phyloP scores from a whole-genome alignment of 2,888 invertebrate genomes.

The Cabera pusaria region DNA sequence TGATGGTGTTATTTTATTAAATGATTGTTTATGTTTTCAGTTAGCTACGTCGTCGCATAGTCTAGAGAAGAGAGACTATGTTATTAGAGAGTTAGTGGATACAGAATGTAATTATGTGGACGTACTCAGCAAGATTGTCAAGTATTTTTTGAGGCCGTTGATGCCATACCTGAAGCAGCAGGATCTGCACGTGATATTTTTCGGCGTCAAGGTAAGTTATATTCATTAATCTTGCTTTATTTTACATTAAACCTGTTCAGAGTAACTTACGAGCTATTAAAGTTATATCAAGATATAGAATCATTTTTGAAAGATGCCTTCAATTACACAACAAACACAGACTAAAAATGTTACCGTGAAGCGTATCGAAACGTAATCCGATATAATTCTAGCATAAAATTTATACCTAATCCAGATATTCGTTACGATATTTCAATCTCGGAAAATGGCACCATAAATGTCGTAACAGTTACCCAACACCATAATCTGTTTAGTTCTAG shows the following conservation, averaged over 20 bases:
- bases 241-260: too few species aligned
- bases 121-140: conserved; percentile 92
- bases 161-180: conserved; percentile 87
- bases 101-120: conserved; percentile 99
- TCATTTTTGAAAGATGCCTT: too few species aligned
- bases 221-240: too few species aligned
- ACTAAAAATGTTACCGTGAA: too few species aligned
- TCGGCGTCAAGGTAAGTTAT: conserved; percentile 90
- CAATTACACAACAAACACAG: too few species aligned
- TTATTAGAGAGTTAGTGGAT: conserved; percentile 96
- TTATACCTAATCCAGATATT: conserved; percentile 15
- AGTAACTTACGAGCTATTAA: too few species aligned
- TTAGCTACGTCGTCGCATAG: conserved; percentile 82
- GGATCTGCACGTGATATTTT: conserved; percentile 92
- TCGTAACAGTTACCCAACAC: conserved; percentile 15
- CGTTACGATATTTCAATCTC: conserved; percentile 12
- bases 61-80: conserved; percentile 95
- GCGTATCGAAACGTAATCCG: too few species aligned
- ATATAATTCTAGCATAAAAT: conserved; percentile 6
- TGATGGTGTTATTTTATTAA: conserved; percentile 11
- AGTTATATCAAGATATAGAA: too few species aligned
- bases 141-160: conserved; percentile 91
- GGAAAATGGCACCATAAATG: conserved; percentile 9
- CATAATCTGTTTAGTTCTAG: conserved; percentile 16
- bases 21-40: conserved; percentile 44